phyloP scores from a whole-genome alignment of 2,113 vertebrate genomes.

The Microcebus tavaratra region DNA sequence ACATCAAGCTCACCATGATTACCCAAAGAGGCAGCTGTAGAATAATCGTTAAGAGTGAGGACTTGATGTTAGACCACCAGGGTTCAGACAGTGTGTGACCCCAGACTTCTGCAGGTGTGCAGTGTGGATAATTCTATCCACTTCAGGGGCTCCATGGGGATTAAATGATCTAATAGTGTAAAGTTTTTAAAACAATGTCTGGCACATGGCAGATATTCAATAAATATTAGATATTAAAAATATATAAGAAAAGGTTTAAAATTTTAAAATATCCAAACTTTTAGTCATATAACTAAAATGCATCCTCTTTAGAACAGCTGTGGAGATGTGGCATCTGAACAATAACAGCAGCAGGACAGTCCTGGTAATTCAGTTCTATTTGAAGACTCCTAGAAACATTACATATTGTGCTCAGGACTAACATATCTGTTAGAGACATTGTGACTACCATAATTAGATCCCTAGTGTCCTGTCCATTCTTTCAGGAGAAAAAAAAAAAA shows the following conservation, averaged over 20 bases:
- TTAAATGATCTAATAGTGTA: not conserved
- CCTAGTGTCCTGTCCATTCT: conserved; percentile 19
- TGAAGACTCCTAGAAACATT: conserved; percentile 8
- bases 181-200: not conserved
- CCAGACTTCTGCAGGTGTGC: not conserved
- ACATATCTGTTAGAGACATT: conserved; percentile 22
- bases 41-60: not conserved
- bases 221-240: not conserved
- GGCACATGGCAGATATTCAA: not conserved
- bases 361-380: not conserved
- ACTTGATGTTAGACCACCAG: not conserved
- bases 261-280: not conserved
- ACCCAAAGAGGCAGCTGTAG: not conserved
- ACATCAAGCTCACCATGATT: not conserved
- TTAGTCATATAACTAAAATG: not conserved
- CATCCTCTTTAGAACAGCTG: not conserved
- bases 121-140: not conserved
- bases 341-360: not conserved
- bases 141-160: not conserved
- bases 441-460: conserved; percentile 37
- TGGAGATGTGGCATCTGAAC: not conserved
- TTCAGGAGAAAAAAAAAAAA: not conserved
- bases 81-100: not conserved
- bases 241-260: not conserved
- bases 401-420: not conserved